phyloP scores from a whole-genome alignment of 2,797 vertebrate species.

The Silurus lanzhouensis region DNA sequence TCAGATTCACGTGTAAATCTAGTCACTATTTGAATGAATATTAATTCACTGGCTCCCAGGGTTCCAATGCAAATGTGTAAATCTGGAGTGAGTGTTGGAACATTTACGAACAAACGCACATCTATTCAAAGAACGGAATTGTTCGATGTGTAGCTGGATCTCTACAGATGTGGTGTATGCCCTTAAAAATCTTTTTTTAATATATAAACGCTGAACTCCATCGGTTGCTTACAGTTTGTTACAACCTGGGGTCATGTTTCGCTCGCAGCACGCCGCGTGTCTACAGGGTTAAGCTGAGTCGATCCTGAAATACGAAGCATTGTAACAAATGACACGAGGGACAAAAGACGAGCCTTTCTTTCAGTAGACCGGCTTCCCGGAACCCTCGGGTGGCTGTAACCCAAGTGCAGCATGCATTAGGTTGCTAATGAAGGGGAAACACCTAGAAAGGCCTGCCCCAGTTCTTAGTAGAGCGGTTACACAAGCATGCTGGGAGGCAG shows the following conservation, averaged over 20 bases:
- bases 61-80: background rate
- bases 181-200: background rate
- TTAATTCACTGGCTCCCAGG: background rate
- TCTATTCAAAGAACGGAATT: too few species aligned
- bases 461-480: background rate
- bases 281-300: background rate
- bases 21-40: background rate
- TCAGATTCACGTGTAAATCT: too few species aligned
- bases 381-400: background rate
- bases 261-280: background rate
- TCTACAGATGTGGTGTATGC: too few species aligned
- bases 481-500: background rate
- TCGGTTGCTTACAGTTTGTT: background rate
- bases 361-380: background rate
- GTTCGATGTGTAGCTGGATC: too few species aligned
- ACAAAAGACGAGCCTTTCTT: background rate
- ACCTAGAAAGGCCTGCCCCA: background rate
- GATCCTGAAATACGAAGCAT: background rate
- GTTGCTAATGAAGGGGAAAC: background rate
- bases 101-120: too few species aligned
- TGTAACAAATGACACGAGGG: background rate
- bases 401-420: background rate
- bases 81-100: too few species aligned
- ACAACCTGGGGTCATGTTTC: background rate
- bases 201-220: too few species aligned